phyloP scores from a whole-genome alignment of 2,888 invertebrate species.

The Mongoloraphidia duomilia region DNA sequence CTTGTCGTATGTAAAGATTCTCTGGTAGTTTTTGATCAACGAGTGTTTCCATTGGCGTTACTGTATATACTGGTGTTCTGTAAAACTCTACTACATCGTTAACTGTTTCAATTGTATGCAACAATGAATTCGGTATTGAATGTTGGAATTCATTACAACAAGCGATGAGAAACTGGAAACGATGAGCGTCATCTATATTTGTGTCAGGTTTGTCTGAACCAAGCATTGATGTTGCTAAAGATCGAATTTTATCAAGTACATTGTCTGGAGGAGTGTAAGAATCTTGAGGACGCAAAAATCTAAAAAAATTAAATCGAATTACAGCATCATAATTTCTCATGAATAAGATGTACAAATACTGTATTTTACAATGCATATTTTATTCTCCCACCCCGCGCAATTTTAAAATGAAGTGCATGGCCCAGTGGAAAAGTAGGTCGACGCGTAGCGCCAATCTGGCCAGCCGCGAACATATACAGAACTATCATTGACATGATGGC shows the following conservation, averaged over 20 bases:
- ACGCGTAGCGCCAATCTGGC: too few species aligned
- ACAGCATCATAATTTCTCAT: neutral
- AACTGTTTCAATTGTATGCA: slow-evolving; percentile 62
- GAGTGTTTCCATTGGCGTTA: slow-evolving; percentile 59
- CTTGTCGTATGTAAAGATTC: slow-evolving; percentile 72
- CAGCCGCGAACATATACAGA: slow-evolving; percentile 14
- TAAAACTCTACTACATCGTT: slow-evolving; percentile 62
- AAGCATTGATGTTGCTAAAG: slow-evolving; percentile 39
- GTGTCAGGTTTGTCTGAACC: slow-evolving; percentile 32
- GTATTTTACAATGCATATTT: too few species aligned
- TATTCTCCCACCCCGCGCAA: too few species aligned
- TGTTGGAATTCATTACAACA: slow-evolving; percentile 61
- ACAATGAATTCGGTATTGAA: slow-evolving; percentile 64
- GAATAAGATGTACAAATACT: neutral
- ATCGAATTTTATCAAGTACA: slow-evolving; percentile 42
- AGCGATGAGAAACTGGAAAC: slow-evolving; percentile 54
- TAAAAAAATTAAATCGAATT: slow-evolving; percentile 26
- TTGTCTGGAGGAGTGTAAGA: slow-evolving; percentile 59
- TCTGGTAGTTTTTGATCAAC: slow-evolving; percentile 61
- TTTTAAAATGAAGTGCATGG: too few species aligned
- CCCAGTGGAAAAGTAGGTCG: too few species aligned
- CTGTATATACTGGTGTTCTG: slow-evolving; percentile 49
- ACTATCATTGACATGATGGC: slow-evolving; percentile 24
- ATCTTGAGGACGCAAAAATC: slow-evolving; percentile 61
- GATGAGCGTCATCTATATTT: slow-evolving; percentile 35